A percentile compares a stretch with the other conserved stretches of the same genome.
These are phyloP conservation scores for Drosophila kanapiae DNA, from an alignment of 1,140 invertebrate genomes.

Conservation along the genomic window DNA sequence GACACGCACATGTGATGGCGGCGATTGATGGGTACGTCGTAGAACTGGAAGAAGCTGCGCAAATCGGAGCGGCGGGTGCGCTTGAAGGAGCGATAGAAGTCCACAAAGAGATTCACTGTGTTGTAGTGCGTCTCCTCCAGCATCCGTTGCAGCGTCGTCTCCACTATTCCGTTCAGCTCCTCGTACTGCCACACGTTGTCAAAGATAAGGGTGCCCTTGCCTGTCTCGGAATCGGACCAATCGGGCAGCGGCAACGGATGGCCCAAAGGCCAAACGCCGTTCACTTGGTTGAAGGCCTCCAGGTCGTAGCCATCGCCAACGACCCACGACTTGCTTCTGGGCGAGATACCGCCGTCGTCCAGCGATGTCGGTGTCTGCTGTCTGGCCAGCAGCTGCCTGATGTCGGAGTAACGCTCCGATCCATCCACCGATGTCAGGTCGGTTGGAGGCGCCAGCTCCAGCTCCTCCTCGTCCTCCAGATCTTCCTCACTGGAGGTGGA, in stretches of 20 bases:
- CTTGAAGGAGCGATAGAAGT: constrained; percentile 91
- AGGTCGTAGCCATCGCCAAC: constrained; percentile 83
- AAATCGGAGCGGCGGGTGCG: constrained; percentile 87
- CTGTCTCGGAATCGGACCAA: constrained; percentile 86
- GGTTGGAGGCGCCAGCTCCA: constrained; percentile 57
- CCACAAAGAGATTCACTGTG: constrained; percentile 93
- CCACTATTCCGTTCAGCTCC: constrained; percentile 91
- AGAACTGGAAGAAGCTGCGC: constrained; percentile 90
- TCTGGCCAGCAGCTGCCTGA: constrained; percentile 70
- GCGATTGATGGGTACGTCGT: constrained; percentile 91
- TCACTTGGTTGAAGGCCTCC: constrained; percentile 85
- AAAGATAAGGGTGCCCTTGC: constrained; percentile 85
- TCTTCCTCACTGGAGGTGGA: constrained; percentile 77
- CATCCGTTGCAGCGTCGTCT: constrained; percentile 91
- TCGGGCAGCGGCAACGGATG: constrained; percentile 89
- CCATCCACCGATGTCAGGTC: constrained; percentile 77
- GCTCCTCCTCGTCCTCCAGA: constrained; percentile 63
- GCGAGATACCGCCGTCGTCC: constrained; percentile 21
- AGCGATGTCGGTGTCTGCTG: constrained; percentile 45
- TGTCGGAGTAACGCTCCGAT: constrained; percentile 79
- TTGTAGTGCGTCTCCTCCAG: constrained; percentile 93
- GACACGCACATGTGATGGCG: constrained; percentile 95
- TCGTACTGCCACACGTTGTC: constrained; percentile 90
- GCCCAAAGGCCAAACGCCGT: constrained; percentile 87
- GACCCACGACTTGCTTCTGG: constrained; percentile 44